phyloP scores from a whole-genome alignment of 1,140 invertebrate genomes.

The Heliconius hewitsoni region DNA sequence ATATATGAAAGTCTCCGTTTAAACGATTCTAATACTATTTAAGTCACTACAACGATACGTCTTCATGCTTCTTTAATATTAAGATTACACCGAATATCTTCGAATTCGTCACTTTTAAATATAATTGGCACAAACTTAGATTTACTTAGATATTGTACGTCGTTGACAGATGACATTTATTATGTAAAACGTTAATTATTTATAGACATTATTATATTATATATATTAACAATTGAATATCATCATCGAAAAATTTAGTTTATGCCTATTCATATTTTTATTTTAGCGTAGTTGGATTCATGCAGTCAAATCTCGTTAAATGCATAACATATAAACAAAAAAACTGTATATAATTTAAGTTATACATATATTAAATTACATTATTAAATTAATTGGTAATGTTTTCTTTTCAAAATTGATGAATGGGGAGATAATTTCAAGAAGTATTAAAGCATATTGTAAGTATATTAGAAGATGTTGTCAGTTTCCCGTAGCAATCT shows the following conservation, averaged over 20 bases:
- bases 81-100: conserved; percentile 59
- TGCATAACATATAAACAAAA: conserved; percentile 40
- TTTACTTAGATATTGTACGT: conserved; percentile 60
- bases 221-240: conserved; percentile 5
- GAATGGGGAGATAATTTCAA: conserved; percentile 55
- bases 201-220: conserved; percentile 27
- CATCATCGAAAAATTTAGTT: conserved; percentile 21
- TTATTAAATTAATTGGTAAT: conserved; percentile 51
- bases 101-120: conserved; percentile 66
- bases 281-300: conserved; percentile 63
- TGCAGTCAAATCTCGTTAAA: conserved; percentile 81
- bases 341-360: conserved; percentile 44
- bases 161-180: conserved; percentile 44
- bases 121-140: conserved; percentile 70
- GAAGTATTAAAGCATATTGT: conserved; percentile 48
- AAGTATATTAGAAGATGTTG: conserved; percentile 64
- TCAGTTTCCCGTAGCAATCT: conserved; percentile 58
- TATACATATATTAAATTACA: conserved; percentile 41
- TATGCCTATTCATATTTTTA: conserved; percentile 45
- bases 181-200: conserved; percentile 52
- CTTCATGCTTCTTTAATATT: conserved; percentile 62
- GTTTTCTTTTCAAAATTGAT: conserved; percentile 55
- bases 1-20: conserved; percentile 7
- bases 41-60: conserved; percentile 72
- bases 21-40: conserved; percentile 42